Evolutionary conservation across 2,888 invertebrate species (phyloP).

Genomic region (Leptopterna dolabrata): DNA sequence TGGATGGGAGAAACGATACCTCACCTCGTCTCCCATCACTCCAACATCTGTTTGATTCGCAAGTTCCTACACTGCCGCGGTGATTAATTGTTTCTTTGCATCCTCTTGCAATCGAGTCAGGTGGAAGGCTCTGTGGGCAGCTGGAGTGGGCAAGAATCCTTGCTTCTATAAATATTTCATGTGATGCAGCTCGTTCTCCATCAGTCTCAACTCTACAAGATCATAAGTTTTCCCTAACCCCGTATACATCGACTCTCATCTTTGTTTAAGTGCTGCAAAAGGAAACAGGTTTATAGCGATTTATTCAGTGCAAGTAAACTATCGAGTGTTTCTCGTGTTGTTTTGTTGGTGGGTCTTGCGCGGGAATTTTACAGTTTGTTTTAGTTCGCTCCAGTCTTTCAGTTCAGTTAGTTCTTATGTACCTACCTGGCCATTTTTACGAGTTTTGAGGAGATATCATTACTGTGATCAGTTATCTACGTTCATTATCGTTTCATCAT

Average conservation of each 20-base stretch:
- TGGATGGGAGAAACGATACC: background rate
- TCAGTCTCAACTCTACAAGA: background rate
- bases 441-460: no score
- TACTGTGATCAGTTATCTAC: no score
- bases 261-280: background rate
- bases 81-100: slow-evolving; percentile 28
- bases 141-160: background rate
- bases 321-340: background rate
- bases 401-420: no score
- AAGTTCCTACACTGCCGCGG: background rate
- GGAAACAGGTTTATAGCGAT: background rate
- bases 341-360: no score
- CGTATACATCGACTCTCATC: background rate
- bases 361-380: no score
- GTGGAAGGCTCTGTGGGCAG: background rate
- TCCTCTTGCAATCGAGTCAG: background rate
- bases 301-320: background rate
- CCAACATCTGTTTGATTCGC: slow-evolving; percentile 35
- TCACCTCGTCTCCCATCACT: background rate
- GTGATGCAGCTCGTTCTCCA: background rate
- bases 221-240: background rate
- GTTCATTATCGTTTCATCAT: no score
- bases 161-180: background rate
- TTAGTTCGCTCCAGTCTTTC: no score
- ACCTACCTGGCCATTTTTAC: no score